Percentiles rank a stretch among this genome's conserved stretches.
These are phyloP conservation scores for Andrena haemorrhoa DNA, from an alignment of 2,888 invertebrate genomes.

Conservation along the genomic window DNA sequence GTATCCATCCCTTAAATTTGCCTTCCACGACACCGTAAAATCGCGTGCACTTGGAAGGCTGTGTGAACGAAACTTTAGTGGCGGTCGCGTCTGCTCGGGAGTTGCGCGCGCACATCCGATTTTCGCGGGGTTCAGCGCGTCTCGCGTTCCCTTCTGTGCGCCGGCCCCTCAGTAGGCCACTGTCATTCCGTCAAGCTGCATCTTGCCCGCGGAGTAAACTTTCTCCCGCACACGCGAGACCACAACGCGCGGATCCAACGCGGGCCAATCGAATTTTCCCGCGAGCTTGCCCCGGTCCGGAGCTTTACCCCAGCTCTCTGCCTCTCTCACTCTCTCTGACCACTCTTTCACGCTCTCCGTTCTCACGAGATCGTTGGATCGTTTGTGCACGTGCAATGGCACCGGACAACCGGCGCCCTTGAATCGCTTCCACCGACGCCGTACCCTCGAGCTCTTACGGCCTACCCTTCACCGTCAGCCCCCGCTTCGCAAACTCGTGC, in stretches of 20 bases:
- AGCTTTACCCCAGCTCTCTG: not conserved
- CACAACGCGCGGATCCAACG: conserved; percentile 49
- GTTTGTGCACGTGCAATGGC: conserved; percentile 21
- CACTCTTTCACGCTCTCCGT: not conserved
- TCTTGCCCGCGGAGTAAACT: conserved; percentile 50
- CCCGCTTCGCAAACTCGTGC: not conserved
- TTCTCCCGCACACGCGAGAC: conserved; percentile 52
- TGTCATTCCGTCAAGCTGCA: conserved; percentile 70
- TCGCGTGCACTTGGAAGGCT: too few species aligned
- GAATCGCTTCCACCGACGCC: conserved; percentile 18
- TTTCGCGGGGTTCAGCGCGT: conserved; percentile 69
- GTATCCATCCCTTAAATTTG: too few species aligned
- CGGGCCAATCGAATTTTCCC: conserved; percentile 32
- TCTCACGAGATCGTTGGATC: conserved; percentile 1
- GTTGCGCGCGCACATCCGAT: conserved; percentile 70
- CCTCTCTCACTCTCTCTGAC: not conserved
- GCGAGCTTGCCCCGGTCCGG: conserved; percentile 6
- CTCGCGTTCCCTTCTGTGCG: conserved; percentile 48
- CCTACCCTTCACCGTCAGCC: not conserved
- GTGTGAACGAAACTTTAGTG: conserved; percentile 38
- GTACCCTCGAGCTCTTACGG: conserved; percentile 11
- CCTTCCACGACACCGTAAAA: too few species aligned
- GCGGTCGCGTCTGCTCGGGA: conserved; percentile 26
- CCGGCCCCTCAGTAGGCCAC: conserved; percentile 69
- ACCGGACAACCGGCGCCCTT: conserved; percentile 30